Evolutionary conservation across 1,140 invertebrate genomes (phyloP).

Genomic region (Drosophila willistoni): DNA sequence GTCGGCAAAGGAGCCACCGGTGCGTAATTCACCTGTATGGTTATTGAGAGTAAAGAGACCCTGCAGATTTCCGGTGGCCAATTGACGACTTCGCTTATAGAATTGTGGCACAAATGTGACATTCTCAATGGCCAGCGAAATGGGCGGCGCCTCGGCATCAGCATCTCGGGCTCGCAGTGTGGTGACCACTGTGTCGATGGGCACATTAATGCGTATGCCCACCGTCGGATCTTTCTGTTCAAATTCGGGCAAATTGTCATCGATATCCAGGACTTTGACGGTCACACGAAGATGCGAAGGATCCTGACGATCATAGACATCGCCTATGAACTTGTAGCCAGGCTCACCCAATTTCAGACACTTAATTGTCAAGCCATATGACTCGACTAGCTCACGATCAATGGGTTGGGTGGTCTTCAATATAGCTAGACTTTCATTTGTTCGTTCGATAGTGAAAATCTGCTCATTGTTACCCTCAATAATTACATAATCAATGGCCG

Average conservation of each 20-base stretch:
- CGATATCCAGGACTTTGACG: constrained; percentile 88
- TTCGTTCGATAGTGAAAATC: constrained; percentile 86
- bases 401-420: constrained; percentile 86
- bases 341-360: constrained; percentile 84
- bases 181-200: constrained; percentile 88
- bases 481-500: constrained; percentile 89
- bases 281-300: constrained; percentile 88
- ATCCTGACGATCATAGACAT: constrained; percentile 84
- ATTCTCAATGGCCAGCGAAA: constrained; percentile 87
- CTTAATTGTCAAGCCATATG: constrained; percentile 87
- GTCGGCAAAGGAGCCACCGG: constrained; percentile 87
- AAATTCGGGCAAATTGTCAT: constrained; percentile 90
- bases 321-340: constrained; percentile 78
- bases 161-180: constrained; percentile 87
- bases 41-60: constrained; percentile 86
- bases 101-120: constrained; percentile 87
- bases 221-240: constrained; percentile 87
- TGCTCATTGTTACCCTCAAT: constrained; percentile 89
- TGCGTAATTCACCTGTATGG: constrained; percentile 87
- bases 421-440: constrained; percentile 87
- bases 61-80: constrained; percentile 83
- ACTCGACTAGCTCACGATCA: constrained; percentile 87
- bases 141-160: constrained; percentile 87
- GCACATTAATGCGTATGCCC: constrained; percentile 90
- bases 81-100: constrained; percentile 83